These are phyloP conservation scores for Cinclus cinclus DNA, from an alignment of 2,113 vertebrate species.

Conservation along the genomic window DNA sequence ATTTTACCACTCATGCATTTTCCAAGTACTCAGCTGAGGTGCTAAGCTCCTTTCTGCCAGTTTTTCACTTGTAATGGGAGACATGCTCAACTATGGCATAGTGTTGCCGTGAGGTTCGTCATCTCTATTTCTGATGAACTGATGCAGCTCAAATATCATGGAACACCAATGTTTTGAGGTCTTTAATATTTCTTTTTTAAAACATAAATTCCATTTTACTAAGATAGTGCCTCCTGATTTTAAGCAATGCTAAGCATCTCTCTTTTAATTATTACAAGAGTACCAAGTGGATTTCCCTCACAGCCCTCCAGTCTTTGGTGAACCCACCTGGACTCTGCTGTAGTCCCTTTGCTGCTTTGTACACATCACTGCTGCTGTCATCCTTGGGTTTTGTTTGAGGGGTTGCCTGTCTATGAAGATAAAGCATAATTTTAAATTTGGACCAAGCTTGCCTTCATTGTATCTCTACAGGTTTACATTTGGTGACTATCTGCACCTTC, in stretches of 20 bases:
- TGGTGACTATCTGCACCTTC: background rate
- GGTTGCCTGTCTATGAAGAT: background rate
- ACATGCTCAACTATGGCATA: background rate
- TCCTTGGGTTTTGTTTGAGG: background rate
- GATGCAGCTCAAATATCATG: background rate
- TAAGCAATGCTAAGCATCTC: background rate
- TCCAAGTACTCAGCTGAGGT: background rate
- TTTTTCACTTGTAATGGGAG: background rate
- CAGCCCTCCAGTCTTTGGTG: background rate
- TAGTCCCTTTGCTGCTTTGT: background rate
- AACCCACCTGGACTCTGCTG: background rate
- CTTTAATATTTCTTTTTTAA: background rate
- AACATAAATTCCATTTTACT: background rate
- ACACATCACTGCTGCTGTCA: background rate
- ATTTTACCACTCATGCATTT: background rate
- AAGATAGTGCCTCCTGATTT: background rate
- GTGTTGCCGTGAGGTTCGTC: background rate
- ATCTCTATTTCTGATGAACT: background rate
- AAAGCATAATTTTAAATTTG: background rate
- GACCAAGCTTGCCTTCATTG: background rate
- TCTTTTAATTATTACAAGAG: background rate
- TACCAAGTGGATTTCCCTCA: background rate
- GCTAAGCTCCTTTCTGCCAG: background rate
- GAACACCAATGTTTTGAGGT: accelerated
- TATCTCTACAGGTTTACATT: background rate